phyloP scores from a whole-genome alignment of 1,140 invertebrate species.

The Bradynema listronoti region DNA sequence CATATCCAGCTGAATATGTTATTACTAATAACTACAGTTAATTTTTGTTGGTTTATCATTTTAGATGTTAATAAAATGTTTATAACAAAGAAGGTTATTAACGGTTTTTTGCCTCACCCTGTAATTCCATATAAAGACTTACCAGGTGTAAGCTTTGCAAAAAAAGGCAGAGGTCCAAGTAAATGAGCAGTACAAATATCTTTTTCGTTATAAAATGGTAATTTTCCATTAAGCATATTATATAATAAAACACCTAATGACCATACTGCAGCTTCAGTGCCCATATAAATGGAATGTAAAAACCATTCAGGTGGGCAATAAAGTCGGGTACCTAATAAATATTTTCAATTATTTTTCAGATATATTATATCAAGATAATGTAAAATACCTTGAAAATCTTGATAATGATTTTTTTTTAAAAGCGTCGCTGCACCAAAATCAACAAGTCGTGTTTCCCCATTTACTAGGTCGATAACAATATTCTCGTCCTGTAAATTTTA shows the following conservation, averaged over 20 bases:
- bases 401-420: conserved; percentile 61
- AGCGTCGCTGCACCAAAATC: conserved; percentile 62
- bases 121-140: not conserved
- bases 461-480: conserved; percentile 61
- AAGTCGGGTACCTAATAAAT: conserved; percentile 63
- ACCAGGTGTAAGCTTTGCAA: conserved; percentile 23
- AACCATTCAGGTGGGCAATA: conserved; percentile 70
- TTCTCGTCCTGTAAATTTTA: conserved; percentile 60
- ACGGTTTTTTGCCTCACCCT: too few relatives aligned
- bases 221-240: conserved; percentile 69
- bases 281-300: conserved; percentile 63
- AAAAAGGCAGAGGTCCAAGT: conserved; percentile 40
- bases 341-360: not conserved
- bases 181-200: conserved; percentile 61
- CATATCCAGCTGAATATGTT: too few relatives aligned
- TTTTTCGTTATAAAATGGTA: conserved; percentile 67
- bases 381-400: conserved; percentile 66
- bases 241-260: conserved; percentile 67
- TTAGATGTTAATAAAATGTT: too few relatives aligned
- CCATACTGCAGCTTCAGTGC: conserved; percentile 66
- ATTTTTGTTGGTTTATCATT: too few relatives aligned
- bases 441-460: conserved; percentile 59
- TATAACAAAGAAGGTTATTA: too few relatives aligned
- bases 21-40: too few relatives aligned
- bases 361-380: not conserved